phyloP scores from a whole-genome alignment of 2,113 vertebrate genomes.

The Petrocephalus zakoni region DNA sequence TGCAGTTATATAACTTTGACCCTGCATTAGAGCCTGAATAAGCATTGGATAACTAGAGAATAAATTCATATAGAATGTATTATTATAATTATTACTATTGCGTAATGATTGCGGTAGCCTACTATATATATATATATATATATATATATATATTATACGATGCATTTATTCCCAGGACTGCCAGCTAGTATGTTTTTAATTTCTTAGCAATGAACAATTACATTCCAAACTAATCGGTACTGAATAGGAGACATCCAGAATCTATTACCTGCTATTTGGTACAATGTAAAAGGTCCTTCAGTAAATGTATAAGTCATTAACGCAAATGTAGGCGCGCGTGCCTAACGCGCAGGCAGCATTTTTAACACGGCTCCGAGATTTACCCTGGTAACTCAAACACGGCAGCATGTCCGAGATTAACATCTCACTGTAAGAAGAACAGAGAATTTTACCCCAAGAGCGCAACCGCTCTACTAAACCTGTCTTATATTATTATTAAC shows the following conservation, averaged over 20 bases:
- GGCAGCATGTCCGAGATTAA: background rate
- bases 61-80: background rate
- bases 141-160: background rate
- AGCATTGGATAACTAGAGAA: background rate
- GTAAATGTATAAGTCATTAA: background rate
- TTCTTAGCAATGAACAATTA: background rate
- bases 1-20: background rate
- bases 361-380: background rate
- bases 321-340: background rate
- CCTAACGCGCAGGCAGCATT: background rate
- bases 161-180: background rate
- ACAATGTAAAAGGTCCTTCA: background rate
- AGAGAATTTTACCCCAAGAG: background rate
- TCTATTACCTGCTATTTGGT: background rate
- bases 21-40: background rate
- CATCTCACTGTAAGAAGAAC: background rate
- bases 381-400: background rate
- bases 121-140: no score
- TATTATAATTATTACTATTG: background rate
- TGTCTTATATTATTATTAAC: background rate
- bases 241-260: background rate
- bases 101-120: background rate
- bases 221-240: background rate
- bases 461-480: background rate
- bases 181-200: background rate